A percentile compares a stretch with the other conserved stretches of the same genome.
These are phyloP conservation scores for Drosophila atroscutellata DNA, from an alignment of 2,888 invertebrate species.

Conservation along the genomic window DNA sequence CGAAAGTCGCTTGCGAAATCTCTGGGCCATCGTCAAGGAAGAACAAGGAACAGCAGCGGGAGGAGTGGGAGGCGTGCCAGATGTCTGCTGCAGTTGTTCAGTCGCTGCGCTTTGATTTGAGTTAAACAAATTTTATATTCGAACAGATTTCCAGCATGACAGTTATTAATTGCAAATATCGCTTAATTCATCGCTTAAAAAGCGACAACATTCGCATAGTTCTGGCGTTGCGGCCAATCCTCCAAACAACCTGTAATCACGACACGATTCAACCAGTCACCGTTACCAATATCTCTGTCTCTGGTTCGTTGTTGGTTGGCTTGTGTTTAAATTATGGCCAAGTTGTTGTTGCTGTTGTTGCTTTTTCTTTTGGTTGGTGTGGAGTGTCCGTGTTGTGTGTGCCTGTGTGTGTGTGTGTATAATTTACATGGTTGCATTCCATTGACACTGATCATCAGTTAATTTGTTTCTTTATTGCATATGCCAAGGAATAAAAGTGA, in stretches of 20 bases:
- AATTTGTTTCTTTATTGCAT: conserved; percentile 80
- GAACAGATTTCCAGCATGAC: conserved; percentile 81
- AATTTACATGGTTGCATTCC: conserved; percentile 84
- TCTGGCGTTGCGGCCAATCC: conserved; percentile 47
- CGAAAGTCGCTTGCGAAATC: conserved; percentile 77
- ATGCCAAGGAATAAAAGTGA: conserved; percentile 77
- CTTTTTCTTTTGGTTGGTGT: conserved; percentile 8
- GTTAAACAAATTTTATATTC: conserved; percentile 81
- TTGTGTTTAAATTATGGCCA: conserved; percentile 48
- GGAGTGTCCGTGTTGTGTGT: conserved; percentile 16
- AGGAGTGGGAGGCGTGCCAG: conserved; percentile 11
- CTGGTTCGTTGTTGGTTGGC: conserved; percentile 1
- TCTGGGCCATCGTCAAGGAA: conserved; percentile 63
- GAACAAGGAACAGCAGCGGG: conserved; percentile 29
- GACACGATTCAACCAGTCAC: conserved; percentile 64
- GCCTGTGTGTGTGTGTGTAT: conserved; percentile 15
- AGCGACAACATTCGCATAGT: conserved; percentile 80
- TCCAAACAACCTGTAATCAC: conserved; percentile 80
- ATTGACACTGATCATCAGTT: conserved; percentile 84
- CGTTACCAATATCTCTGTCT: conserved; percentile 50
- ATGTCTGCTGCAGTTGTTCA: conserved; percentile 14
- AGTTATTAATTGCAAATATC: conserved; percentile 84
- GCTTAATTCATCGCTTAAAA: conserved; percentile 83
- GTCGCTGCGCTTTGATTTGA: conserved; percentile 66
- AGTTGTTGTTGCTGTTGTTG: conserved; percentile 23